Conservation (phyloP, 2,797 vertebrate genomes). For the Cynopterus sphinx region DNA sequence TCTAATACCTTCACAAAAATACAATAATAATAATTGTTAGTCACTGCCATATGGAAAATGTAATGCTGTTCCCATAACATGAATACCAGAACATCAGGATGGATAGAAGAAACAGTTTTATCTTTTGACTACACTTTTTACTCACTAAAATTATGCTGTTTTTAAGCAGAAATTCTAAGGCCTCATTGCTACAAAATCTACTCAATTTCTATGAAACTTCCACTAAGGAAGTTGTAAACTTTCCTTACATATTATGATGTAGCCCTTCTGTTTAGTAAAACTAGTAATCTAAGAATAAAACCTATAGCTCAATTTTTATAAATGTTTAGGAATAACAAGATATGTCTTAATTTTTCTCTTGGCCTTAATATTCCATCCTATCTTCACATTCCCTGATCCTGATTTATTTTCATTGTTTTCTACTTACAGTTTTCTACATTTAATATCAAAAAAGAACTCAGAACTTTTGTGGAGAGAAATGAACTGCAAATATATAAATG, state of each 20-base stretch:
- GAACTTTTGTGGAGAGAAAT: background rate
- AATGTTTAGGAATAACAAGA: background rate
- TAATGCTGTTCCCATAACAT: background rate
- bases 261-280: background rate
- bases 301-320: background rate
- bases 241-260: background rate
- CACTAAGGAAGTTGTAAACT: background rate
- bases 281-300: background rate
- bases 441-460: background rate
- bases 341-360: background rate
- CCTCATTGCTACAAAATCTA: background rate
- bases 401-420: background rate
- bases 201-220: background rate
- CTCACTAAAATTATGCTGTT: background rate
- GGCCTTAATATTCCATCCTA: background rate
- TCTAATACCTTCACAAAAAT: background rate
- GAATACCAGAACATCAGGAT: background rate
- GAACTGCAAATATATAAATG: background rate
- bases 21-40: background rate
- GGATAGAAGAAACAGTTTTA: background rate
- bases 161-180: background rate
- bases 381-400: background rate
- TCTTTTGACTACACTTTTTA: background rate
- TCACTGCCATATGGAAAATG: background rate
- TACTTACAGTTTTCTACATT: background rate